Evolutionary conservation across 1,140 invertebrate genomes (phyloP).

Genomic region (Tetranychus urticae): DNA sequence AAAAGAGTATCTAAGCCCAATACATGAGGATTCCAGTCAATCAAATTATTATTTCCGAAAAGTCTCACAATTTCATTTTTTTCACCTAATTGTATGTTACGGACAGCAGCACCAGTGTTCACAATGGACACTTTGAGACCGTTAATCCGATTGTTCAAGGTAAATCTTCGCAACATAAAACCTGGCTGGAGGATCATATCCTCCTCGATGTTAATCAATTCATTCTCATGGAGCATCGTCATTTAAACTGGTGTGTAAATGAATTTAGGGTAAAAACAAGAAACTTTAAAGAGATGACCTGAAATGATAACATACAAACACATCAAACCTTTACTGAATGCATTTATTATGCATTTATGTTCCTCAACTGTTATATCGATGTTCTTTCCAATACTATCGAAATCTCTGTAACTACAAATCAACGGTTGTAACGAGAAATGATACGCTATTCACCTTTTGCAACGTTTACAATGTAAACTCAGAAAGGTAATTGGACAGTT

Average conservation of each 20-base stretch:
- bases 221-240: conserved; percentile 8
- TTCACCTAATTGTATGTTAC: background rate
- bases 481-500: no score
- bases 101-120: background rate
- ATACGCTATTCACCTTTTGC: no score
- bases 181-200: conserved; percentile 3
- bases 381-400: no score
- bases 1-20: conserved; percentile 2
- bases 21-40: conserved; percentile 4
- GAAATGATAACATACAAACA: no score
- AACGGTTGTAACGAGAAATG: no score
- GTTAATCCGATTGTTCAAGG: conserved; percentile 5
- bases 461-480: no score
- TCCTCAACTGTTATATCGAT: no score
- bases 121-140: background rate
- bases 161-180: conserved; percentile 1
- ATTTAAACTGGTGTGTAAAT: background rate
- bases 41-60: background rate
- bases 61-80: conserved; percentile 4
- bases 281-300: no score
- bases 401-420: no score
- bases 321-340: no score
- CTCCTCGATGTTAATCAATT: conserved; percentile 8
- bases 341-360: no score
- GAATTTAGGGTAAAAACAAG: no score